Percentiles rank a stretch among this genome's conserved stretches.
These are phyloP conservation scores for Odiellus spinosus DNA, from an alignment of 2,888 invertebrate genomes.

Conservation along the genomic window DNA sequence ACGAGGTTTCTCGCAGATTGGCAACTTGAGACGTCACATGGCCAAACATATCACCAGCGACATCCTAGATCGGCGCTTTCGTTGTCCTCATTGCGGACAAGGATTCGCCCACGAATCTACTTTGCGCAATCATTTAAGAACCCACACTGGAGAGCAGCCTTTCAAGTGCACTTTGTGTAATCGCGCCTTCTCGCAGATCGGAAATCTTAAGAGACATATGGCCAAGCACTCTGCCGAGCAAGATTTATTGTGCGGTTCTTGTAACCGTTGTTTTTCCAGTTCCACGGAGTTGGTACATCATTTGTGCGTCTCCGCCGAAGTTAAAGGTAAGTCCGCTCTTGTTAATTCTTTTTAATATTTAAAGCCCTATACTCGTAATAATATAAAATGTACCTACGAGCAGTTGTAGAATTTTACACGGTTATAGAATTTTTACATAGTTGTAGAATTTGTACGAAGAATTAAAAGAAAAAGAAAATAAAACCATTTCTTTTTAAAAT, in stretches of 20 bases:
- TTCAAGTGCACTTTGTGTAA: conserved; percentile 10
- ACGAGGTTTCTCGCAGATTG: conserved; percentile 10
- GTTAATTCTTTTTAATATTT: no score
- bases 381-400: no score
- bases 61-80: background rate
- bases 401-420: no score
- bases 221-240: conserved; percentile 5
- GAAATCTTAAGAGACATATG: conserved; percentile 12
- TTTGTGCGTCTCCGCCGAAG: background rate
- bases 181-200: conserved; percentile 11
- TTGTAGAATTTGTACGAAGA: no score
- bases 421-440: no score
- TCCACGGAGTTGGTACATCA: background rate
- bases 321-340: no score
- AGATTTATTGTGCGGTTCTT: background rate
- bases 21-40: conserved; percentile 14
- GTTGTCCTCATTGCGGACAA: conserved; percentile 9
- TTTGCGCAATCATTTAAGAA: conserved; percentile 8
- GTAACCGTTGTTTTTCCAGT: background rate
- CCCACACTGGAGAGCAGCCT: conserved; percentile 12
- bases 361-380: no score
- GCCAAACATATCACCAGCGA: conserved; percentile 5
- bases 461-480: no score
- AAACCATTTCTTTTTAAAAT: no score
- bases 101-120: conserved; percentile 9